These are phyloP conservation scores for Myripristis jacobus DNA, from an alignment of 2,797 vertebrate species.

Conservation along the genomic window DNA sequence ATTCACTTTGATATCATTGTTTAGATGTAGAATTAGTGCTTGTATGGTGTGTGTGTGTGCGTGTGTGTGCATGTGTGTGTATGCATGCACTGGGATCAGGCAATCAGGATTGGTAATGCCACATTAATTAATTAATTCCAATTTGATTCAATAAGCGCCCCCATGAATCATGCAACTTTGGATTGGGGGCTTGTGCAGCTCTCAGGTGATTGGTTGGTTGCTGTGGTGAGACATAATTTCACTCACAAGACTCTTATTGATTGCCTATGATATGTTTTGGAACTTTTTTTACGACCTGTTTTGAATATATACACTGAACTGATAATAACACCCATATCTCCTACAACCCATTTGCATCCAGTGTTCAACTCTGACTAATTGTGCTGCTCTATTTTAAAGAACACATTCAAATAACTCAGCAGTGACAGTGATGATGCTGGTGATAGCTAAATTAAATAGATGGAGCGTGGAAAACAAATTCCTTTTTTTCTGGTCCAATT, in stretches of 20 bases:
- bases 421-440: neutral
- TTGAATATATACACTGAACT: no score
- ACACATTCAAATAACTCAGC: neutral
- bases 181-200: neutral
- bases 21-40: constrained; percentile 72
- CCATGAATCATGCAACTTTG: neutral
- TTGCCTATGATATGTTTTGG: neutral
- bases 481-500: no score
- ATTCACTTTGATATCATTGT: constrained; percentile 78
- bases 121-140: constrained; percentile 60
- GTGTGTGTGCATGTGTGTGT: constrained; percentile 7
- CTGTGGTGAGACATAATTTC: no score
- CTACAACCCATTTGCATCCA: neutral
- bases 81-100: constrained; percentile 52
- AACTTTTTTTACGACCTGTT: neutral
- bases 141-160: constrained; percentile 21
- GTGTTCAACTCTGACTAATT: neutral
- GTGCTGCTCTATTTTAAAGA: neutral
- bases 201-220: neutral
- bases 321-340: neutral
- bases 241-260: no score
- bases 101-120: constrained; percentile 44
- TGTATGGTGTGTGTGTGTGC: neutral
- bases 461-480: constrained; percentile 28
- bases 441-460: constrained; percentile 44